Conservation (phyloP, 2,888 invertebrate genomes). For the Caenorhabditis macrosperma region DNA sequence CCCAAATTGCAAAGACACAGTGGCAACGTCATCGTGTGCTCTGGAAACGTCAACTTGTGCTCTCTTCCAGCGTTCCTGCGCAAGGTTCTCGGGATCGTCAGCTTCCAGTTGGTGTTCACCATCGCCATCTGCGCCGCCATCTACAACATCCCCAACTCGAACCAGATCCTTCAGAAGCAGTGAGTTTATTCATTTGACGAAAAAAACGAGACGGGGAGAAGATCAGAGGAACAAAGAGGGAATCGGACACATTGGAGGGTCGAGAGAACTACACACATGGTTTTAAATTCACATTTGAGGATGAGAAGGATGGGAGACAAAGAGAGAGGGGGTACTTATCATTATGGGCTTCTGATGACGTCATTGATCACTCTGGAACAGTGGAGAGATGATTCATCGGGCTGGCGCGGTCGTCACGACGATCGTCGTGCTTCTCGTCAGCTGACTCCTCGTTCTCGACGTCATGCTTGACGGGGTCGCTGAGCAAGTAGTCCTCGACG, state of each 20-base stretch:
- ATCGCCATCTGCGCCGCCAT: conserved; percentile 81
- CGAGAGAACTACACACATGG: too few relatives aligned
- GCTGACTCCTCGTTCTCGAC: conserved; percentile 45
- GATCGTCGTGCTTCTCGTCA: conserved; percentile 32
- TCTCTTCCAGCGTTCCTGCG: conserved; percentile 86
- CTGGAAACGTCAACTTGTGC: too few relatives aligned
- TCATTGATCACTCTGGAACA: conserved; percentile 44
- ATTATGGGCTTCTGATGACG: not conserved
- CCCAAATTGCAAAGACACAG: too few relatives aligned
- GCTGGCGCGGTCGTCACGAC: conserved; percentile 31
- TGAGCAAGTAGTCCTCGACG: conserved; percentile 78
- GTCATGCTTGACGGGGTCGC: conserved; percentile 59
- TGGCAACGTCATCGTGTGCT: too few relatives aligned
- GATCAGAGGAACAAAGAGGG: not conserved
- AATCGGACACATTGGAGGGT: not conserved
- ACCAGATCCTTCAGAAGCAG: conserved; percentile 80
- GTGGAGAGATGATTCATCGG: conserved; percentile 40
- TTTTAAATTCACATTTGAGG: too few relatives aligned
- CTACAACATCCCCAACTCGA: conserved; percentile 81
- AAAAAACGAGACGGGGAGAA: not conserved
- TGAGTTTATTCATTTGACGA: conserved; percentile 58
- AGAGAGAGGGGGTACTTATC: not conserved
- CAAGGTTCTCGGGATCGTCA: conserved; percentile 90
- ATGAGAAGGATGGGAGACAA: not conserved
- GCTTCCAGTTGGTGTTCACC: conserved; percentile 87